Evolutionary conservation across 2,113 vertebrate species (phyloP).

Genomic region (Catharus fuscescens): DNA sequence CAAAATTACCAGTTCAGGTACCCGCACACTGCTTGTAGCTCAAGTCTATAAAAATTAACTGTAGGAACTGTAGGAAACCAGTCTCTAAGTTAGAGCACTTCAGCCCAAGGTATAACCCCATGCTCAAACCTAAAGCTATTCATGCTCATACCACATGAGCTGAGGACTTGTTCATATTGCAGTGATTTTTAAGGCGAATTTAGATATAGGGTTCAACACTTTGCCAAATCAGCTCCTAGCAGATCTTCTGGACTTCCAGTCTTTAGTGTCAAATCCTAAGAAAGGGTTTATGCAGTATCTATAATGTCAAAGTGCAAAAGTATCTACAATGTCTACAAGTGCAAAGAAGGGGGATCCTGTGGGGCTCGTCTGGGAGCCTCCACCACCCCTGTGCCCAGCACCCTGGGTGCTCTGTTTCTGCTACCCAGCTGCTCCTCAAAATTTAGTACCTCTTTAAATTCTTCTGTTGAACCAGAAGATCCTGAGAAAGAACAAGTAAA

Average conservation of each 20-base stretch:
- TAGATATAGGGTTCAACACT: background rate
- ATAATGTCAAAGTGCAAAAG: background rate
- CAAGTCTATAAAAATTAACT: background rate
- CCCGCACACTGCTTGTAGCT: background rate
- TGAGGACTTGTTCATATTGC: background rate
- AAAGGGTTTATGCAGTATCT: fast-evolving
- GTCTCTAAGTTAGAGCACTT: background rate
- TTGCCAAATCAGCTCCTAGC: background rate
- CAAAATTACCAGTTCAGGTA: background rate
- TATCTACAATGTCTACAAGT: background rate
- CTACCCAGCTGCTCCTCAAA: background rate
- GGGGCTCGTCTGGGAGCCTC: background rate
- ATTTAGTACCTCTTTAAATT: background rate
- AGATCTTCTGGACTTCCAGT: background rate
- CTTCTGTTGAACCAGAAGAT: background rate
- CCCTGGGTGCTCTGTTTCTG: background rate
- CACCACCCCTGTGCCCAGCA: fast-evolving
- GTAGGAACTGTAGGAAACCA: background rate
- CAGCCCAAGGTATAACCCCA: background rate
- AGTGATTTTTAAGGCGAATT: background rate
- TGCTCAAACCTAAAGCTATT: fast-evolving
- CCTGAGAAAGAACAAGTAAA: constrained; percentile 38
- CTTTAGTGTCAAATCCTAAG: background rate
- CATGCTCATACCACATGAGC: background rate
- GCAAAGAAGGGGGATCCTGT: background rate